Conservation (phyloP, 2,888 invertebrate genomes). For the Chrysotoxum bicinctum region DNA sequence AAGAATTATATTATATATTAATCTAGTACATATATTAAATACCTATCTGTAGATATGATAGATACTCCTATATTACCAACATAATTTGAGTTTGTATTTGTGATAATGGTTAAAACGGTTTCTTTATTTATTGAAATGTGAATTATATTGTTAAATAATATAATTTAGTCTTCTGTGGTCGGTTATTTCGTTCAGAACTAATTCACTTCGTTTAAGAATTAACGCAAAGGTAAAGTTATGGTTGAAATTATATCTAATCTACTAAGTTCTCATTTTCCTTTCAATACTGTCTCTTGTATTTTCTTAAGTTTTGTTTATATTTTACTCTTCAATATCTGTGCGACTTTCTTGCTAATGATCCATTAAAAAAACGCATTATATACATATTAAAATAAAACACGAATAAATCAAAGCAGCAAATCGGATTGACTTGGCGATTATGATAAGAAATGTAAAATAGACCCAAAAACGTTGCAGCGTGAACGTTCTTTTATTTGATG, state of each 20-base stretch:
- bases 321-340: background rate
- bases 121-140: background rate
- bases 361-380: too few relatives aligned
- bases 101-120: background rate
- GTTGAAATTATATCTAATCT: background rate
- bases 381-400: too few relatives aligned
- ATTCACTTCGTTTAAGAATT: background rate
- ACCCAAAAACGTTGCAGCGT: too few relatives aligned
- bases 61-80: constrained; percentile 19
- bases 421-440: too few relatives aligned
- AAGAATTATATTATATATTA: background rate
- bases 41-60: constrained; percentile 14
- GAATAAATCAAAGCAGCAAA: too few relatives aligned
- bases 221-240: constrained; percentile 6
- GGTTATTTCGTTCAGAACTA: constrained; percentile 52
- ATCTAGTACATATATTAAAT: background rate
- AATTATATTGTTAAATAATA: constrained; percentile 18
- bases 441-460: too few relatives aligned
- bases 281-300: background rate
- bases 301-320: background rate
- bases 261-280: background rate
- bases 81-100: constrained; percentile 15
- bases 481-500: too few relatives aligned
- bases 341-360: background rate
- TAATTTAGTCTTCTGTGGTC: constrained; percentile 59